These are phyloP conservation scores for Podilymbus podiceps DNA, from an alignment of 2,113 vertebrate genomes.

Conservation along the genomic window DNA sequence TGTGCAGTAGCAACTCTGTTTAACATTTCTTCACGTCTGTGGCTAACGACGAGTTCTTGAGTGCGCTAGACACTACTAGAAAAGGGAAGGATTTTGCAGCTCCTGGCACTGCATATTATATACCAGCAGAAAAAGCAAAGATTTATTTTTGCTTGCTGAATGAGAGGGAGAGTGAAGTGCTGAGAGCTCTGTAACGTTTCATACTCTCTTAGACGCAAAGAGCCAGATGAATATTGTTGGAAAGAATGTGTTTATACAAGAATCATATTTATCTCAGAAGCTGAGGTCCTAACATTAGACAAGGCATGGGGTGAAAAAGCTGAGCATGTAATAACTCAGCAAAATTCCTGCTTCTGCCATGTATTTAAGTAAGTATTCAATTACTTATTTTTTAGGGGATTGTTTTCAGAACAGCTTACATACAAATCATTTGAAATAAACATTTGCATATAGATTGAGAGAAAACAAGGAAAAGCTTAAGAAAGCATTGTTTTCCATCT, in stretches of 20 bases:
- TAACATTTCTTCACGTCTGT: constrained; percentile 40
- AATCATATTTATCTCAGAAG: constrained; percentile 44
- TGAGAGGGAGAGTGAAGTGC: constrained; percentile 59
- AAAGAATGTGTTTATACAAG: constrained; percentile 74
- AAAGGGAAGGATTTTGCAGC: constrained; percentile 76
- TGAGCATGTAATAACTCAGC: constrained; percentile 62
- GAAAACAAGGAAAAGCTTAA: not conserved
- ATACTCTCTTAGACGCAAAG: constrained; percentile 18
- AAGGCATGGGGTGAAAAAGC: not conserved
- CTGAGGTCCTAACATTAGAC: constrained; percentile 5
- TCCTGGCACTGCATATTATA: constrained; percentile 60
- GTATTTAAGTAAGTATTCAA: not conserved
- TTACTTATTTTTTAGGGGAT: not conserved
- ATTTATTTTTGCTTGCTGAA: constrained; percentile 74
- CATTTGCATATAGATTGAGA: not conserved
- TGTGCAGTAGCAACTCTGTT: constrained; percentile 46
- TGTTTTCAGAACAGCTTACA: not conserved
- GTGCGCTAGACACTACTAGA: constrained; percentile 70
- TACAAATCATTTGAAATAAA: not conserved
- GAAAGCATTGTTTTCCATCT: not conserved
- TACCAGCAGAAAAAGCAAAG: constrained; percentile 37
- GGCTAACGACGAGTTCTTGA: not conserved
- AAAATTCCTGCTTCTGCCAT: constrained; percentile 1
- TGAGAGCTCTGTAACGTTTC: constrained; percentile 59
- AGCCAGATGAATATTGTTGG: constrained; percentile 65